Conservation (phyloP, 2,797 vertebrate genomes). For the Australoheros facetus region DNA sequence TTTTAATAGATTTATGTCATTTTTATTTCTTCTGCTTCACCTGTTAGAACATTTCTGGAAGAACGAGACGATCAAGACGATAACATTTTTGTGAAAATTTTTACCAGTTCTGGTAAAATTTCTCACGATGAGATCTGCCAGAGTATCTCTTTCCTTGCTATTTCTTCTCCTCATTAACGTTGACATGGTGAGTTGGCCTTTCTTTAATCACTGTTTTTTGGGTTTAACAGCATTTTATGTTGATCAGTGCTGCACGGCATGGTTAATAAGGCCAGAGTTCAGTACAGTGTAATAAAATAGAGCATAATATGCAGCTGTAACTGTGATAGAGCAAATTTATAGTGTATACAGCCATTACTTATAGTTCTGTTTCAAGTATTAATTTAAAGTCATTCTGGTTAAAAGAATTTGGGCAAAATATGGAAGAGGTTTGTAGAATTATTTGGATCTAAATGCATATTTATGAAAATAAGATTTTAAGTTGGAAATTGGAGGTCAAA, state of each 20-base stretch:
- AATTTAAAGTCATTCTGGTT: background rate
- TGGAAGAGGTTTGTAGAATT: too few species aligned
- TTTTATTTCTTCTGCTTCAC: accelerated
- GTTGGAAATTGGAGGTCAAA: background rate
- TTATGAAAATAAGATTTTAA: too few species aligned
- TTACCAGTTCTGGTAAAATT: accelerated
- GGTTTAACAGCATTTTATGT: background rate
- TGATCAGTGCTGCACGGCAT: background rate
- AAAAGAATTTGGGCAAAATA: too few species aligned
- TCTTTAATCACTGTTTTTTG: background rate
- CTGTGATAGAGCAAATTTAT: background rate
- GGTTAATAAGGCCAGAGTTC: background rate
- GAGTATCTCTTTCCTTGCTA: constrained; percentile 3
- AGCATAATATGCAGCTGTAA: too few species aligned
- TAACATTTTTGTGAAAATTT: accelerated
- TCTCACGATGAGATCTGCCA: constrained; percentile 38
- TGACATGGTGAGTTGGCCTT: constrained; percentile 28
- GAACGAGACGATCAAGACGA: accelerated
- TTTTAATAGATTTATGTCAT: background rate
- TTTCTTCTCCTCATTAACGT: background rate
- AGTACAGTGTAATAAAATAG: background rate
- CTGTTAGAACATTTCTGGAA: background rate
- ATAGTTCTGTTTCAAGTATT: background rate
- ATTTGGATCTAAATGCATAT: background rate
- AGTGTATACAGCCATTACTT: background rate